phyloP scores from a whole-genome alignment of 2,113 vertebrate species.

The Australoheros scitulus region DNA sequence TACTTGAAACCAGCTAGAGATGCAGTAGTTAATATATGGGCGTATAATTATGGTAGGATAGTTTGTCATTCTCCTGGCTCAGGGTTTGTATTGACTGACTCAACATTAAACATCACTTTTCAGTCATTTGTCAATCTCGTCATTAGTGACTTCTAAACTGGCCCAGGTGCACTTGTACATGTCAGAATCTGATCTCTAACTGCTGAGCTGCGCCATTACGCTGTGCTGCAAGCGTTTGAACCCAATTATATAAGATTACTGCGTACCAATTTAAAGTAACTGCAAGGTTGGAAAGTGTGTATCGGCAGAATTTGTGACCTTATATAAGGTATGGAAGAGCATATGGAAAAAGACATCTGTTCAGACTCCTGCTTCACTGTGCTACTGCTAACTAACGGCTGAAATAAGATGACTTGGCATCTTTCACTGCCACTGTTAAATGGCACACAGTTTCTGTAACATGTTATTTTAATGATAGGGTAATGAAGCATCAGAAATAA shows the following conservation, averaged over 20 bases:
- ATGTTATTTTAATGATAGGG: conserved; percentile 53
- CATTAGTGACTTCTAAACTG: conserved; percentile 7
- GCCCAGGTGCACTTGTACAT: conserved; percentile 19
- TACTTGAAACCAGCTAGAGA: too few relatives aligned
- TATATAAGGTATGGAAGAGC: conserved; percentile 68
- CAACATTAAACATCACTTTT: not conserved
- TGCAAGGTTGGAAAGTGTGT: conserved; percentile 66
- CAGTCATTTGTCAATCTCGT: not conserved
- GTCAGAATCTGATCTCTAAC: conserved; percentile 25
- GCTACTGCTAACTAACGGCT: conserved; percentile 11
- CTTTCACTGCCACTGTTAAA: conserved; percentile 53
- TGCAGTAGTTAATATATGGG: too few relatives aligned
- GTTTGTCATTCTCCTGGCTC: not conserved
- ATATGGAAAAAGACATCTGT: conserved; percentile 76
- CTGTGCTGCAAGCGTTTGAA: conserved; percentile 27
- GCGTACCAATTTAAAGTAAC: conserved; percentile 57
- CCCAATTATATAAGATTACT: conserved; percentile 43
- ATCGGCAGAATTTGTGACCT: conserved; percentile 49
- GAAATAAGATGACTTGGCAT: conserved; percentile 63
- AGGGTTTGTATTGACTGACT: not conserved
- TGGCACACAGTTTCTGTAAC: conserved; percentile 47
- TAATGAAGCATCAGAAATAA: conserved; percentile 44
- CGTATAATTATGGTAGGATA: not conserved
- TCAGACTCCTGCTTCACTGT: conserved; percentile 48
- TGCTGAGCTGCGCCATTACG: conserved; percentile 21